Evolutionary conservation across 1,140 invertebrate genomes (phyloP).

Genomic region (Drosophila prosaltans): DNA sequence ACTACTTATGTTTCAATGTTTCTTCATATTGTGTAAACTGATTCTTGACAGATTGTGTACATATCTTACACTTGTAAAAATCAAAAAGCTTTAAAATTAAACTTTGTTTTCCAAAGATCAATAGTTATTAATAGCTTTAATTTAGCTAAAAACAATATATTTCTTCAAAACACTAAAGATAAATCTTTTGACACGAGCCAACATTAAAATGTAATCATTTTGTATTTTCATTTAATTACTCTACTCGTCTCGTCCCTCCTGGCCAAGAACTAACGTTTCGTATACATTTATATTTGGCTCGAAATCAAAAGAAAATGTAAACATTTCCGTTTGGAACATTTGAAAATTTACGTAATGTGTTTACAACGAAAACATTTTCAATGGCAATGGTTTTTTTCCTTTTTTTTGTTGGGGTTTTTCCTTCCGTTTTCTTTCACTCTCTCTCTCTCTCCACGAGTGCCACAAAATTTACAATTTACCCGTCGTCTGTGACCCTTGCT

Average conservation of each 20-base stretch:
- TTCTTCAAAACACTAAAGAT: too few species aligned
- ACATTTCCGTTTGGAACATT: slow-evolving; percentile 44
- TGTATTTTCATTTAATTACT: background rate
- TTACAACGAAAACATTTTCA: slow-evolving; percentile 41
- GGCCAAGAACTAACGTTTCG: background rate
- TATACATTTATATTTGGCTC: slow-evolving; percentile 21
- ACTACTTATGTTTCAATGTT: too few species aligned
- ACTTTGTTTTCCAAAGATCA: too few species aligned
- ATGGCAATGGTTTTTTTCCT: slow-evolving; percentile 40
- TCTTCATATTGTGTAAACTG: too few species aligned
- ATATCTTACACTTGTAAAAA: too few species aligned
- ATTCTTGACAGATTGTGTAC: too few species aligned
- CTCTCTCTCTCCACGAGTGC: too few species aligned
- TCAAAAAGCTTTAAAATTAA: too few species aligned
- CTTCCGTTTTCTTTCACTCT: background rate
- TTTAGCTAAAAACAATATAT: too few species aligned
- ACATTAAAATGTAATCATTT: background rate
- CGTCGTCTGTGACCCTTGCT: too few species aligned
- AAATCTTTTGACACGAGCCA: background rate
- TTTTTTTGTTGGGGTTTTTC: slow-evolving; percentile 38
- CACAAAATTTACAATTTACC: background rate
- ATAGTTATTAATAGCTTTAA: too few species aligned
- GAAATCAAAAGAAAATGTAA: slow-evolving; percentile 32
- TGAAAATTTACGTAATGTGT: slow-evolving; percentile 56
- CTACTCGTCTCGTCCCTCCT: background rate